Evolutionary conservation across 2,113 vertebrate genomes (phyloP).

Genomic region (Asarcornis scutulata): DNA sequence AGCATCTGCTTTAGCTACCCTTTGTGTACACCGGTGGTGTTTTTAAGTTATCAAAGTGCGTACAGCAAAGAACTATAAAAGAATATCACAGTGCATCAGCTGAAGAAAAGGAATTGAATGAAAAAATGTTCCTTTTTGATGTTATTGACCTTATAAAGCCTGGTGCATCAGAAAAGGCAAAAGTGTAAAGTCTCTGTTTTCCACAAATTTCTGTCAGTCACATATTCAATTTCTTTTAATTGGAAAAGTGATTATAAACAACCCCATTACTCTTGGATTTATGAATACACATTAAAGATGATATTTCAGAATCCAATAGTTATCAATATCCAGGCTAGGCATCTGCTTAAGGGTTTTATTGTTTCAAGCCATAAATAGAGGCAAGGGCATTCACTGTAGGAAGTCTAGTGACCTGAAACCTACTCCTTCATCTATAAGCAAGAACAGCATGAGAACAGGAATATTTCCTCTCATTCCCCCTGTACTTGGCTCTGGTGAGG

Average conservation of each 20-base stretch:
- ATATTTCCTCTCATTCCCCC: neutral
- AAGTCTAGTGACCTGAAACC: neutral
- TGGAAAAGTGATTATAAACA: neutral
- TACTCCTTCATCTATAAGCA: conserved; percentile 13
- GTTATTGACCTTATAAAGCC: neutral
- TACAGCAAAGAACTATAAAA: neutral
- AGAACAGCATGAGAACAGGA: neutral
- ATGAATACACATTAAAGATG: neutral
- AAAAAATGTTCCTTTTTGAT: neutral
- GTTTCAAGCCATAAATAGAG: conserved; percentile 14
- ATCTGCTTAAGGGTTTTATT: neutral
- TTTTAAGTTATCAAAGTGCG: neutral
- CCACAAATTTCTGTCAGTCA: neutral
- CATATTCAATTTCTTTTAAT: neutral
- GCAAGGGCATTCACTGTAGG: neutral
- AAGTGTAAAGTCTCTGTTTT: neutral
- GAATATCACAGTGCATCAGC: neutral
- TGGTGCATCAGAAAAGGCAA: neutral
- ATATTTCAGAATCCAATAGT: neutral
- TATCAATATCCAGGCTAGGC: neutral
- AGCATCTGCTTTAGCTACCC: neutral
- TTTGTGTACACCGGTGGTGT: conserved; percentile 14
- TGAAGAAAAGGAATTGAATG: neutral
- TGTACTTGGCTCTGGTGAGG: too few species aligned
- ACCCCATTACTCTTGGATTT: neutral